Base-by-base conservation (phyloP, 2,113 vertebrate species). In the Ranitomeya imitator region DNA sequence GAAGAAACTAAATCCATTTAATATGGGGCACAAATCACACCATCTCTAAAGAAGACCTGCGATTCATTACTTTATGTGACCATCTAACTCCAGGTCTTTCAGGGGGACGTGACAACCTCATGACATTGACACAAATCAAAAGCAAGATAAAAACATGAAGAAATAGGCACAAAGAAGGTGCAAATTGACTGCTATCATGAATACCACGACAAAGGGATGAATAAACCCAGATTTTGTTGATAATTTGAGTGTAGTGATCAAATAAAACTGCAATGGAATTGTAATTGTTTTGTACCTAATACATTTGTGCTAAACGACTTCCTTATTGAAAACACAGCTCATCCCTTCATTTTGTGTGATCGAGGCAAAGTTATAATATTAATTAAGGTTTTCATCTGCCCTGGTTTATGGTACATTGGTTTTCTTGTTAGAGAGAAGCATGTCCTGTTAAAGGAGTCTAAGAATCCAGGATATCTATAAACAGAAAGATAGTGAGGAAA, bases 291-390 rank as follows among this genome's bases (percentile, higher is more conserved):
- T 14, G 67, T 18, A 6, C 67, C 0, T 18, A 54, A 79, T 79
- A 15, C 60, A 60, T 80, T 14, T 16, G 18, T 31, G 57, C 31
- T 80, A 80, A 80, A 78, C 19, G 54, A 60, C 55, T 60, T 80
- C 54, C 55, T 80, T 21, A 80, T 59, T n/a, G n/a, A 80, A 80
- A 80, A 31, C 55, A 80, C 79, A 80, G 79, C 59, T 55, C 26
- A 31, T 80, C 55, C 79, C 60, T 80, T 80, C 79, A 80, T 57
- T 15, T 79, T 80, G 55, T 60, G 79, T 23, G 9, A 80, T 60
- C n/a, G 6, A 80, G 79, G 16, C 79, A 60, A 18, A 59, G 79
- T 55, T 80, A 80, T 80, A 54, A 80, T 80, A 80, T 60, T 80
- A 52, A 80, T 80, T 80, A 80, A 60, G 79, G 21, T 15, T 80